Evolutionary conservation across 2,888 invertebrate genomes (phyloP).

Genomic region (Drosophila tanythrix): DNA sequence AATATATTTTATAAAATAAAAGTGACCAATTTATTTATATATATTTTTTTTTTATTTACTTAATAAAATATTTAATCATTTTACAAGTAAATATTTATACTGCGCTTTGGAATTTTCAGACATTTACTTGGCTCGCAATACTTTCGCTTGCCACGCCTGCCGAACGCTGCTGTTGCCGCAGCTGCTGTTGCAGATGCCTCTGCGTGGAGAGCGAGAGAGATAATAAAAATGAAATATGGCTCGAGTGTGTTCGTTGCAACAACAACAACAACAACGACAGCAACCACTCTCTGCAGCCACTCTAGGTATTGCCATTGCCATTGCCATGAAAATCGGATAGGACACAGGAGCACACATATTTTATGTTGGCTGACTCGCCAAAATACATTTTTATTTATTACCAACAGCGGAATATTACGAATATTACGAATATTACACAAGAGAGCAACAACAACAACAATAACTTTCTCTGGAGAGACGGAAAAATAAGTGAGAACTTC

Average conservation of each 20-base stretch:
- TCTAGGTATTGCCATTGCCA: conserved; percentile 71
- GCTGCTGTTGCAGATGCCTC: conserved; percentile 25
- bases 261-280: conserved; percentile 3
- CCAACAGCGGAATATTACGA: conserved; percentile 77
- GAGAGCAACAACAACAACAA: conserved; percentile 25
- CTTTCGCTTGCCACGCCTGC: conserved; percentile 40
- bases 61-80: not conserved
- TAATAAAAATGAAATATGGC: conserved; percentile 85
- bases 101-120: conserved; percentile 6
- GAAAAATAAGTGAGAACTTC: not conserved
- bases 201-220: conserved; percentile 51
- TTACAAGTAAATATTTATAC: not conserved
- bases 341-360: conserved; percentile 74
- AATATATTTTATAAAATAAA: not conserved
- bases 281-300: not conserved
- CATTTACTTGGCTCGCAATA: conserved; percentile 11
- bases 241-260: conserved; percentile 52
- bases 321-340: conserved; percentile 84
- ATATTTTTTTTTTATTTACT: not conserved
- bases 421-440: conserved; percentile 47
- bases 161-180: not conserved
- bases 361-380: conserved; percentile 71
- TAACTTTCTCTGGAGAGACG: conserved; percentile 33
- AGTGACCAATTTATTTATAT: not conserved
- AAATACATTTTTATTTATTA: conserved; percentile 83